Evolutionary conservation across 2,888 invertebrate species (phyloP), one percentile per base, ranked within the genome.

Genomic region (Drosophila bunnanda): DNA sequence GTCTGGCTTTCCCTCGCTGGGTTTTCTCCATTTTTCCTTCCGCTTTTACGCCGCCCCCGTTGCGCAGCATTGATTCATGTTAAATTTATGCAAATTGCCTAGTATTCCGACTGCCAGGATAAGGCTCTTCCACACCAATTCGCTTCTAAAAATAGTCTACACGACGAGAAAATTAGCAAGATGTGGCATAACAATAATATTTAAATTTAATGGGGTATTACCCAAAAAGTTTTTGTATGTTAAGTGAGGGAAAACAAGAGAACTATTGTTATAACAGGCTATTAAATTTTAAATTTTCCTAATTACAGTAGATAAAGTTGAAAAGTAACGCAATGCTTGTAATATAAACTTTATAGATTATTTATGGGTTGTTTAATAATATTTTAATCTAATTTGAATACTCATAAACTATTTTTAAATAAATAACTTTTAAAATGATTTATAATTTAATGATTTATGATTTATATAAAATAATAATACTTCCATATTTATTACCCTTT

Each of bases 51-150:
- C 20, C 38, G n/a, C 39, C 25, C 25, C 56, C n/a, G 17, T 8
- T 20, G 17, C 44, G 55, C 67, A 67, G 74, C 82, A 75, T 87
- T 82, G 82, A 81, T 82, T 82, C 77, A 79, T 75, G 44, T 75
- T 75, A 68, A 84, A 73, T 75, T 87, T 89, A 83, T 83, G 89
- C 88, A 84, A 83, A 83, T 83, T 88, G 88, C 67, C 48, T 48
- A 54, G 67, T 70, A 76, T 71, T 80, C 38, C 50, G 64, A 53
- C 25, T 10, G 59, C 46, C 75, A 20, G 68, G 75, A 58, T 67
- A 73, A 72, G 62, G 43, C 44, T 52, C 30, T 59, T 50, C 30
- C 70, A 38, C 46, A 46, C 57, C 46, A 38, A 28, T 25, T 55
- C 25, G 53, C 39, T 38, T 30, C 71, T 83, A 80, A 77, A 88